Percentiles rank a stretch among this genome's conserved stretches.
Evolutionary conservation across 1,140 invertebrate species (phyloP).

Genomic region (Drosophila bocki): DNA sequence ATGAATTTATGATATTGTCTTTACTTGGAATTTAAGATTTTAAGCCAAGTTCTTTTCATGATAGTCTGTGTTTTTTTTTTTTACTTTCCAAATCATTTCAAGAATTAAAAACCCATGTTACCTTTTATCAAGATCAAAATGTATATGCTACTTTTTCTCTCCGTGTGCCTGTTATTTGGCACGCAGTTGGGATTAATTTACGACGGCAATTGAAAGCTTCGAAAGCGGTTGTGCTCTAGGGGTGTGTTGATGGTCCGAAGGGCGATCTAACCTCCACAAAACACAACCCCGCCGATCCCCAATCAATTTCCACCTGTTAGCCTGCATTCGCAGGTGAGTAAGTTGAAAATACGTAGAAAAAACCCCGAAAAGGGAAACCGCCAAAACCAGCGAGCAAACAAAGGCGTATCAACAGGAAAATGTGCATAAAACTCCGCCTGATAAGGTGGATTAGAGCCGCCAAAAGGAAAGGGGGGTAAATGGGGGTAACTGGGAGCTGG

Average conservation of each 20-base stretch:
- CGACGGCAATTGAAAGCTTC: conserved; percentile 79
- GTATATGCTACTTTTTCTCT: conserved; percentile 5
- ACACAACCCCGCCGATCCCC: conserved; percentile 4
- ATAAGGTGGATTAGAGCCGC: conserved; percentile 67
- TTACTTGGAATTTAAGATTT: no score
- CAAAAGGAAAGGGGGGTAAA: conserved; percentile 6
- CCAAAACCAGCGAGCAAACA: conserved; percentile 30
- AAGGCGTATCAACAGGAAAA: conserved; percentile 71
- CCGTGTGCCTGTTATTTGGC: conserved; percentile 50
- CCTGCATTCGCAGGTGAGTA: conserved; percentile 53
- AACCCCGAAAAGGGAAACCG: conserved; percentile 17
- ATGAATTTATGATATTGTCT: not conserved
- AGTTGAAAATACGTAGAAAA: conserved; percentile 44
- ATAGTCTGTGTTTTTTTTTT: not conserved
- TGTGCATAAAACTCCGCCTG: conserved; percentile 72
- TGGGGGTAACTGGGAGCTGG: conserved; percentile 15
- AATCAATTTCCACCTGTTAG: conserved; percentile 11
- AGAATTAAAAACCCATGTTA: rapidly evolving
- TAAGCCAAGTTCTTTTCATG: not conserved
- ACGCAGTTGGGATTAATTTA: conserved; percentile 82
- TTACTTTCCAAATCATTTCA: not conserved
- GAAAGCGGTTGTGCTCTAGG: conserved; percentile 46
- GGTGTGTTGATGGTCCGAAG: conserved; percentile 14
- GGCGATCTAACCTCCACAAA: conserved; percentile 14
- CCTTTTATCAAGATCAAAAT: not conserved